Evolutionary conservation across 2,797 vertebrate species (phyloP).

Genomic region (Leptoclinus maculatus): DNA sequence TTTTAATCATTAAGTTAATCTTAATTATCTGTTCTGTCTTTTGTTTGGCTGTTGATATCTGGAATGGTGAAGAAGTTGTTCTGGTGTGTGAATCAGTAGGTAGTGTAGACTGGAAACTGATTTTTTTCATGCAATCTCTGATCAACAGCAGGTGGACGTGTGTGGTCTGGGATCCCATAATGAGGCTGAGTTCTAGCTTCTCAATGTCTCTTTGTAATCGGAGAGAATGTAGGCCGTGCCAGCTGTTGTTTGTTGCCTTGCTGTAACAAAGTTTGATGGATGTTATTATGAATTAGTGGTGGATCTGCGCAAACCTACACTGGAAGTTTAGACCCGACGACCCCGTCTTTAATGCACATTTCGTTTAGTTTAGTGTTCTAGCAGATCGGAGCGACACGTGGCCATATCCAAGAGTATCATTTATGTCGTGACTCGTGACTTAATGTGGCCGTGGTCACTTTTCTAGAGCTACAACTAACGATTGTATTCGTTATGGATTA

Average conservation of each 20-base stretch:
- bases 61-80: neutral
- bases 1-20: slow-evolving; percentile 1
- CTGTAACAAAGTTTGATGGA: slow-evolving; percentile 16
- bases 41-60: slow-evolving; percentile 5
- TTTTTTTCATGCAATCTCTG: neutral
- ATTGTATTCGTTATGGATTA: neutral
- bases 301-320: slow-evolving; percentile 13
- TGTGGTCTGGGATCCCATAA: neutral
- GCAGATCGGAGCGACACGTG: neutral
- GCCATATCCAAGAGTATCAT: neutral
- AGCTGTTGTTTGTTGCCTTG: slow-evolving; percentile 37
- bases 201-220: slow-evolving; percentile 61
- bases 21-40: neutral
- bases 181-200: slow-evolving; percentile 33
- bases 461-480: neutral
- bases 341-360: neutral
- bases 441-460: neutral
- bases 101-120: neutral
- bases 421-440: neutral
- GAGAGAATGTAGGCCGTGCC: slow-evolving; percentile 58
- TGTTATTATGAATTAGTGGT: slow-evolving; percentile 15
- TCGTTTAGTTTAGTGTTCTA: slow-evolving; percentile 1
- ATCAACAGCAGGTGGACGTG: slow-evolving; percentile 16
- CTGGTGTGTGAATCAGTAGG: neutral
- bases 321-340: slow-evolving; percentile 3